Percentiles rank a stretch among this genome's conserved stretches.
These are phyloP conservation scores for Spialia ferax DNA, from an alignment of 2,888 invertebrate species.

Conservation along the genomic window DNA sequence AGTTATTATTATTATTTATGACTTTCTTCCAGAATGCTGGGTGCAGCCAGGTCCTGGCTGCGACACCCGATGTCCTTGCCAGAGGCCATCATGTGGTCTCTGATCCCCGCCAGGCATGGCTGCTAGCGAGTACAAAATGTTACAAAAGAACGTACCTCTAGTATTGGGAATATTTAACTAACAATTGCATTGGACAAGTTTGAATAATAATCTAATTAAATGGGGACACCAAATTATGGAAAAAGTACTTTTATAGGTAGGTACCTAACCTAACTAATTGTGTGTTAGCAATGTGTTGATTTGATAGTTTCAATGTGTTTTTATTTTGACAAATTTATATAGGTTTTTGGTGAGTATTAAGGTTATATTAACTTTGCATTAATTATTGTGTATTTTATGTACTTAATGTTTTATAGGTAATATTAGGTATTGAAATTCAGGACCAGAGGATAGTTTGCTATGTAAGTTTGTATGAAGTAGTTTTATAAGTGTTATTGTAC, in stretches of 20 bases:
- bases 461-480: conserved; percentile 30
- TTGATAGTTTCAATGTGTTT: neutral
- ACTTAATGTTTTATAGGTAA: conserved; percentile 7
- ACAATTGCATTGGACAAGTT: too few relatives aligned
- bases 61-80: conserved; percentile 63
- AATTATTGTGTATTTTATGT: neutral
- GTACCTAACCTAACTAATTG: too few relatives aligned
- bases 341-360: conserved; percentile 29
- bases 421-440: conserved; percentile 5
- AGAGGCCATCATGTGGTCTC: conserved; percentile 70
- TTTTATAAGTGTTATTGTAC: conserved; percentile 31
- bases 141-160: too few relatives aligned
- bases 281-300: neutral
- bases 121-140: conserved; percentile 49
- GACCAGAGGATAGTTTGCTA: neutral
- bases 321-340: conserved; percentile 5
- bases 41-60: conserved; percentile 65
- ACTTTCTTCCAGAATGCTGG: conserved; percentile 63
- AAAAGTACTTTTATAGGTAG: neutral
- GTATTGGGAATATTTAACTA: too few relatives aligned
- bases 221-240: too few relatives aligned
- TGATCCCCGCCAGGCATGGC: conserved; percentile 72
- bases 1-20: too few relatives aligned
- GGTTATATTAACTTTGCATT: neutral
- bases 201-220: too few relatives aligned